These are phyloP conservation scores for Sardina pilchardus DNA, from an alignment of 2,113 vertebrate genomes.

Conservation along the genomic window DNA sequence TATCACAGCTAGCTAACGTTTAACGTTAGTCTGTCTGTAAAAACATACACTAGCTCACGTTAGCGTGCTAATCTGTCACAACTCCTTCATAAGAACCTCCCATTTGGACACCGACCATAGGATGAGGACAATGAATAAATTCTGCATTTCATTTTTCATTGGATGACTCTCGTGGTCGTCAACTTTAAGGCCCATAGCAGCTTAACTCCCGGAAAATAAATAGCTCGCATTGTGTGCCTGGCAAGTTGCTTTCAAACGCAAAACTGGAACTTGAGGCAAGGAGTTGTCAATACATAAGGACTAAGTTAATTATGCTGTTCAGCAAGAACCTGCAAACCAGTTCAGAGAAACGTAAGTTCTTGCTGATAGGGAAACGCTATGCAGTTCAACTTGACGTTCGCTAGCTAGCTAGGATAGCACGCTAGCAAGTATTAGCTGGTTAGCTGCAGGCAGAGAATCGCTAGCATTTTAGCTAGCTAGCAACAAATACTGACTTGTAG, in stretches of 20 bases:
- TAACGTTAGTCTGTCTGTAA: not conserved
- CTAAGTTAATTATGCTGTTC: not conserved
- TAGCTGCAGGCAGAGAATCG: not conserved
- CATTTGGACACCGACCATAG: not conserved
- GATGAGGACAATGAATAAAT: not conserved
- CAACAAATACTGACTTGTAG: conserved; percentile 12
- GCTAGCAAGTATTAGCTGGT: conserved; percentile 35
- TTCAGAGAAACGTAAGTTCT: not conserved
- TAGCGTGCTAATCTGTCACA: conserved; percentile 24
- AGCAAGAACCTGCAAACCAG: not conserved
- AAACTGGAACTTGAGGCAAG: not conserved
- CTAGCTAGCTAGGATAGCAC: conserved; percentile 22
- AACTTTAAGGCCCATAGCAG: conserved; percentile 49
- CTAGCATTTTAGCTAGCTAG: conserved; percentile 34
- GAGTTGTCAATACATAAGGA: not conserved
- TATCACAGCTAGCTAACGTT: not conserved
- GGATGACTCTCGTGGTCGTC: conserved; percentile 40
- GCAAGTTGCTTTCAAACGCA: not conserved
- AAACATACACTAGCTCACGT: not conserved
- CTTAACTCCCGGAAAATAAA: conserved; percentile 50
- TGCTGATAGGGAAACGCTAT: not conserved
- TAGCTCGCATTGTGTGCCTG: conserved; percentile 10
- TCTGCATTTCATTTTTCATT: conserved; percentile 40
- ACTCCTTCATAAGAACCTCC: not conserved
- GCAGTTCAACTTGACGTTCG: conserved; percentile 8